phyloP scores from a whole-genome alignment of 1,140 invertebrate species.

The Drosophila ficusphila region DNA sequence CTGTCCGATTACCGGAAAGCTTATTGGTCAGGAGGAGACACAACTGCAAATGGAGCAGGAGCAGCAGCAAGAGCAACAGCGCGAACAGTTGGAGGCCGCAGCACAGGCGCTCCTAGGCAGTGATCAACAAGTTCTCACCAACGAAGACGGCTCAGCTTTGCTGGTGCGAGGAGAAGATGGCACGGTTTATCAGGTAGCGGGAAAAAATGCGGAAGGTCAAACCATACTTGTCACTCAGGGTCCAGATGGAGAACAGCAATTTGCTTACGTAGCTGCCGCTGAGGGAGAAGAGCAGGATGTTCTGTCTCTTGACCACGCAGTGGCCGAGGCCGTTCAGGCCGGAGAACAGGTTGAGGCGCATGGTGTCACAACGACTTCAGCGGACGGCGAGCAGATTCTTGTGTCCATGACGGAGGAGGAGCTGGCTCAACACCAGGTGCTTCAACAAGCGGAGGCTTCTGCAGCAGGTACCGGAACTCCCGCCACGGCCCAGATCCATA shows the following conservation, averaged over 20 bases:
- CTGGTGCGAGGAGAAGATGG: slow-evolving; percentile 89
- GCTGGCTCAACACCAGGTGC: slow-evolving; percentile 85
- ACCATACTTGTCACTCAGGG: slow-evolving; percentile 89
- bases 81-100: slow-evolving; percentile 68
- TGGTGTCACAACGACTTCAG: slow-evolving; percentile 70
- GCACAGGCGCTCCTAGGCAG: slow-evolving; percentile 60
- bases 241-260: slow-evolving; percentile 89
- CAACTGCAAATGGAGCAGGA: slow-evolving; percentile 81
- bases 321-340: slow-evolving; percentile 85
- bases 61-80: slow-evolving; percentile 71
- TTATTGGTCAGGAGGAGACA: slow-evolving; percentile 78
- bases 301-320: slow-evolving; percentile 87
- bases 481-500: slow-evolving; percentile 69
- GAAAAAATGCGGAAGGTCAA: slow-evolving; percentile 91
- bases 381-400: slow-evolving; percentile 85
- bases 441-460: slow-evolving; percentile 55
- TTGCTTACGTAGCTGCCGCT: slow-evolving; percentile 89
- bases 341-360: slow-evolving; percentile 13
- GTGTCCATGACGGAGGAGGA: slow-evolving; percentile 86
- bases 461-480: slow-evolving; percentile 50
- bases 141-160: slow-evolving; percentile 85
- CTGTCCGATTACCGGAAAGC: slow-evolving; percentile 77
- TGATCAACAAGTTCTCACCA: slow-evolving; percentile 79
- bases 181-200: slow-evolving; percentile 87
- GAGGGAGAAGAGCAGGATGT: slow-evolving; percentile 87